Conservation (phyloP, 1,140 invertebrate species). For the Tetraneura akinire region DNA sequence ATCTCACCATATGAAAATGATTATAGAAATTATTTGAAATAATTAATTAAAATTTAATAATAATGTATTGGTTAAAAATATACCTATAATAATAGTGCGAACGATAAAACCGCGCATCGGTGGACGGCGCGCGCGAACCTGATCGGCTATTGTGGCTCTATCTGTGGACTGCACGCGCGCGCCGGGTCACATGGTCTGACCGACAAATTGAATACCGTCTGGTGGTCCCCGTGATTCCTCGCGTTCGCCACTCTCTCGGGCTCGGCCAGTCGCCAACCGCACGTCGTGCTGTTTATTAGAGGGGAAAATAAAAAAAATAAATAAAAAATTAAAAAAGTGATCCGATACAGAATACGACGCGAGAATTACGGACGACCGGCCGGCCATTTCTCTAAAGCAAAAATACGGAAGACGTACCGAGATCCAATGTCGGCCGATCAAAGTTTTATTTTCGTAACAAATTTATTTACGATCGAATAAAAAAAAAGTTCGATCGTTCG, state of each 20-base stretch:
- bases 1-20: too few species aligned
- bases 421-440: not conserved
- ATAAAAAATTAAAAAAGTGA: slow-evolving; percentile 14
- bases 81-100: too few species aligned
- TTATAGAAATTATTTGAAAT: too few species aligned
- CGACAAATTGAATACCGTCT: slow-evolving; percentile 44
- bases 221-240: slow-evolving; percentile 32
- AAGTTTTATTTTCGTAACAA: slow-evolving; percentile 8
- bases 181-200: slow-evolving; percentile 46
- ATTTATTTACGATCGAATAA: too few species aligned
- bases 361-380: slow-evolving; percentile 8
- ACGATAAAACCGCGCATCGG: not conserved
- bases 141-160: slow-evolving; percentile 27
- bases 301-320: not conserved
- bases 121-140: not conserved
- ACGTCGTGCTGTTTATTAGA: slow-evolving; percentile 48
- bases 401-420: not conserved
- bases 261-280: slow-evolving; percentile 48
- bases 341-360: slow-evolving; percentile 14
- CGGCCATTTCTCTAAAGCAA: slow-evolving; percentile 5
- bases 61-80: too few species aligned
- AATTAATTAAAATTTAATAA: too few species aligned
- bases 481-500: not conserved
- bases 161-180: slow-evolving; percentile 37
- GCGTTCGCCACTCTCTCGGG: slow-evolving; percentile 37